A percentile compares a stretch with the other conserved stretches of the same genome.
phyloP scores from a whole-genome alignment of 2,113 vertebrate genomes.

The Leuciscus idus region DNA sequence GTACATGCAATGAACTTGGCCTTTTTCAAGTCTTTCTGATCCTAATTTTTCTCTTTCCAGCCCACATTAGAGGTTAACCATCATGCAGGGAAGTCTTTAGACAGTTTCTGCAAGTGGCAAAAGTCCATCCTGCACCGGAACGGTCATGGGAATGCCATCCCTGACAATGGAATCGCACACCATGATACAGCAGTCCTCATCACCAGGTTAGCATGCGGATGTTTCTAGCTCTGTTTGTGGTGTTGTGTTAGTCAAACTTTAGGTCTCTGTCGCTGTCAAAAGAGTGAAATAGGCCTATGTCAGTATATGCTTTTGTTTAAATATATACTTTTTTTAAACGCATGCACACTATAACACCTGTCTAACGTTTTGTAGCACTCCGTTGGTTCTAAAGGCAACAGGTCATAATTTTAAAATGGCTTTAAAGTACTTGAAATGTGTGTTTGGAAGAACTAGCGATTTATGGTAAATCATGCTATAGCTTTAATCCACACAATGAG shows the following conservation, averaged over 20 bases:
- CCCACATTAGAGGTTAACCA: conserved; percentile 96
- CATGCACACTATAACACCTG: conserved; percentile 46
- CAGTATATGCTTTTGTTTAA: background rate
- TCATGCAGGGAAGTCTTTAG: conserved; percentile 94
- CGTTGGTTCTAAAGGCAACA: conserved; percentile 30
- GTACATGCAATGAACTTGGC: background rate
- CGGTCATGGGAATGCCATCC: conserved; percentile 93
- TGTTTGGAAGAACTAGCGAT: conserved; percentile 43
- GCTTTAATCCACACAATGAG: conserved; percentile 26
- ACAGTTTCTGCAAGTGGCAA: conserved; percentile 99
- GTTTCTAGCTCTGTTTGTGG: conserved; percentile 16
- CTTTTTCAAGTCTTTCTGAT: background rate
- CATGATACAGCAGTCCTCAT: conserved; percentile 97
- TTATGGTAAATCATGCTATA: conserved; percentile 27
- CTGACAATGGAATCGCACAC: conserved; percentile 94
- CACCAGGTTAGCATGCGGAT: conserved; percentile 82
- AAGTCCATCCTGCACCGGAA: conserved; percentile 93
- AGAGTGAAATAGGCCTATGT: too few relatives aligned
- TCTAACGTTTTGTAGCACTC: conserved; percentile 43
- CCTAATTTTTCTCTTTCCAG: conserved; percentile 68
- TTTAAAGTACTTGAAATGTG: conserved; percentile 25
- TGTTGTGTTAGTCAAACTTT: too few relatives aligned
- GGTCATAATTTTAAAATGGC: conserved; percentile 43
- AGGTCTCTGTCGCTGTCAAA: too few relatives aligned
- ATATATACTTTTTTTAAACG: background rate